Evolutionary conservation across 37 sponge, comb jelly and placozoan species (phyloP), one percentile per base, ranked within the genome.

Genomic region (Aphrocallistes beatrix): DNA sequence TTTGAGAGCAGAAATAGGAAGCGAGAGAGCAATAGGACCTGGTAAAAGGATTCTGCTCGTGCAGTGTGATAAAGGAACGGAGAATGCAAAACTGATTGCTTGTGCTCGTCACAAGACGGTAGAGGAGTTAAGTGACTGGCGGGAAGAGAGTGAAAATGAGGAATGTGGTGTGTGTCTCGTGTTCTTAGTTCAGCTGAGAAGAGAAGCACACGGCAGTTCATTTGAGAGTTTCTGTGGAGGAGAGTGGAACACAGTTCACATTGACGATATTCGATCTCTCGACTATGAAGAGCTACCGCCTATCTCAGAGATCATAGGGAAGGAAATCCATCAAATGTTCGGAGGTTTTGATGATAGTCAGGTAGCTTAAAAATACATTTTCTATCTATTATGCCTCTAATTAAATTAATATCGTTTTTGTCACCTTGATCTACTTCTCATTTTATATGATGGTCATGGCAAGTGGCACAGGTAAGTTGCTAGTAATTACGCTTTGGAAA

Each of bases 171-270:
- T 60, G 17, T 60, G 10, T 85, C 84, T 93, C 0, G 30, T 93
- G n/a, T 93, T 91, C 82, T 87, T 93, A 25, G 85, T 93, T 38
- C 89, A 87, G 0, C 83, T 91, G 75, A 88, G 88, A 37, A 82
- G 51, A 36, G 85, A 87, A 40, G 86, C 60, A 51, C 81, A 51
- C 0, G 75, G 83, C 0, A 82, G 87, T 39, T 51, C 69, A 1
- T 93, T 93, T 83, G 87, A 85, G 19, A 88, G 94, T 25, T 91
- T 91, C 48, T 92, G 91, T 37, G 94, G 94, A 81, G 94, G 89
- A 39, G 87, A 86, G 0, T 93, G 94, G 94, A 69, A 83, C 37
- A 88, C 88, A 23, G 86, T 39, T 30, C 94, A 93, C 50, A 91
- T 93, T 82, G 94, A 93, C 82, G 94, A 93, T 19, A 84, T 93